These are phyloP conservation scores for Botia kubotai DNA, from an alignment of 2,797 vertebrate genomes.

Conservation along the genomic window DNA sequence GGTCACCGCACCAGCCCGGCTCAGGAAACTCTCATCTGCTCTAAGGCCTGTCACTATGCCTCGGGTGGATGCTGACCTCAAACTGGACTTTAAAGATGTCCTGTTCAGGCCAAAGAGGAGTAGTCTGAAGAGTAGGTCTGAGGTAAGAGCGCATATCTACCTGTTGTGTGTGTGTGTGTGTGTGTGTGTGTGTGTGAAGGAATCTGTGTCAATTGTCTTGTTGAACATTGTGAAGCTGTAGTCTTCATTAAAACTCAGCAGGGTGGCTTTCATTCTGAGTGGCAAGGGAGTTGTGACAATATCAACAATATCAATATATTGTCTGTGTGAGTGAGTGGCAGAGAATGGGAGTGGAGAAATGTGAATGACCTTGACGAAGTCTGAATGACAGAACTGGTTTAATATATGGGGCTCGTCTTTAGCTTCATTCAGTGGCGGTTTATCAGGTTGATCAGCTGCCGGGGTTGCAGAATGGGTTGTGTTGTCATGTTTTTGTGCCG, in stretches of 20 bases:
- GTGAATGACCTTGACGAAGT: slow-evolving; percentile 52
- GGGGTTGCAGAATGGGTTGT: background rate
- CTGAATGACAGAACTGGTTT: background rate
- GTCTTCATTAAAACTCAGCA: background rate
- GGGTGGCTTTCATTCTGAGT: background rate
- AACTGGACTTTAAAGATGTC: slow-evolving; percentile 98
- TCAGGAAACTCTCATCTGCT: slow-evolving; percentile 67
- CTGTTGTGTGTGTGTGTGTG: slow-evolving; percentile 23
- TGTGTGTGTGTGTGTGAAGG: slow-evolving; percentile 28
- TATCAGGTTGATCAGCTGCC: background rate
- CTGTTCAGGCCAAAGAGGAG: slow-evolving; percentile 95
- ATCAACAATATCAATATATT: background rate
- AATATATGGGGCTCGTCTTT: slow-evolving; percentile 13
- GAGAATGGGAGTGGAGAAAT: slow-evolving; percentile 16
- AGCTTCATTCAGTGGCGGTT: background rate
- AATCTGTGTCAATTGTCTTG: background rate
- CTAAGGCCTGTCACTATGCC: slow-evolving; percentile 80
- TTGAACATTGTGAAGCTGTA: background rate
- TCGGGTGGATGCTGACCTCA: slow-evolving; percentile 92
- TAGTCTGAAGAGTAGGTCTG: slow-evolving; percentile 95
- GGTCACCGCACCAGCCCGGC: slow-evolving; percentile 64
- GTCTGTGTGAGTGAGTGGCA: background rate
- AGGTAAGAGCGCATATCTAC: slow-evolving; percentile 78
- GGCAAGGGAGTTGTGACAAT: background rate
- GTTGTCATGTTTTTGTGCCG: slow-evolving; percentile 14